Evolutionary conservation across 2,797 vertebrate species (phyloP).

Genomic region (Sebastes goodei): DNA sequence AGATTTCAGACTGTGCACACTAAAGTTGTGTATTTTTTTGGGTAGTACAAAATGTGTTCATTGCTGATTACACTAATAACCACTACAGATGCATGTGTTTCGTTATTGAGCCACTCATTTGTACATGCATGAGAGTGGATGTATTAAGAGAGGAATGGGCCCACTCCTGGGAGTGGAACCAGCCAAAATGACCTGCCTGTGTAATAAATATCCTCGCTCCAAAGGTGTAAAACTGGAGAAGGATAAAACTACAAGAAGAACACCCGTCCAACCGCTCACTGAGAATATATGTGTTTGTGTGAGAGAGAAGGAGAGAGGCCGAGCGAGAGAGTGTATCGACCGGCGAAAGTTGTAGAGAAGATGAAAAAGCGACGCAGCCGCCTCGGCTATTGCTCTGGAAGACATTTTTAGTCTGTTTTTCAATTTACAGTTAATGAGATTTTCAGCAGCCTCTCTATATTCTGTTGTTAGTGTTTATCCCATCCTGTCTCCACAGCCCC

Average conservation of each 20-base stretch:
- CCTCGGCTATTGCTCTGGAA: conserved; percentile 54
- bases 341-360: conserved; percentile 61
- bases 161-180: not conserved
- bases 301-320: not conserved
- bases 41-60: not conserved
- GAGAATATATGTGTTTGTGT: conserved; percentile 35
- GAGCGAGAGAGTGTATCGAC: conserved; percentile 39
- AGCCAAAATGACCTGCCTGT: conserved; percentile 5
- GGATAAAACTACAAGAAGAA: conserved; percentile 19
- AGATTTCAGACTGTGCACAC: not conserved
- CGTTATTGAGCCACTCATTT: not conserved
- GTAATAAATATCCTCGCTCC: conserved; percentile 28
- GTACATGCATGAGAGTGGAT: not conserved
- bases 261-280: not conserved
- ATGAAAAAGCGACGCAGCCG: conserved; percentile 41
- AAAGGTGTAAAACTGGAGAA: conserved; percentile 22
- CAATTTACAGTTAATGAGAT: conserved; percentile 80
- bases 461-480: conserved; percentile 72
- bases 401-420: conserved; percentile 76
- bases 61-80: not conserved
- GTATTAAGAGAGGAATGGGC: not conserved
- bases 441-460: conserved; percentile 68
- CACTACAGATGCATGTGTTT: not conserved
- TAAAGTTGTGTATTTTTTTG: not conserved
- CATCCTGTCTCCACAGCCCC: conserved; percentile 54